Conservation (phyloP, 2,797 vertebrate species). For the Galaxias olidus region DNA sequence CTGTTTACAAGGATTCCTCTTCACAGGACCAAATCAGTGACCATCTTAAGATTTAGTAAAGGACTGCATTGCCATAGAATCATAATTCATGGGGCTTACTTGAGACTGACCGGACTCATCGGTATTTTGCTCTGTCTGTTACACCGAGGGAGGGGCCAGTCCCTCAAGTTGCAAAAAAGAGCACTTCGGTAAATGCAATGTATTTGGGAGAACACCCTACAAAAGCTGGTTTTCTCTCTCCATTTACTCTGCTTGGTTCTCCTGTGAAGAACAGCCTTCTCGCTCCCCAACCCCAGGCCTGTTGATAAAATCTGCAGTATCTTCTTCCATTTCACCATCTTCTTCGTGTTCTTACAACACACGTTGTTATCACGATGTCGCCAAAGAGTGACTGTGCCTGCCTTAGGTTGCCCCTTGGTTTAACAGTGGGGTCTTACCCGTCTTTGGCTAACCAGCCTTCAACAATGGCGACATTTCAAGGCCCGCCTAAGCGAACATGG, state of each 20-base stretch:
- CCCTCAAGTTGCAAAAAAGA: background rate
- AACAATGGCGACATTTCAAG: conserved; percentile 71
- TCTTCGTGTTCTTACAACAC: conserved; percentile 26
- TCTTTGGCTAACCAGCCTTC: conserved; percentile 96
- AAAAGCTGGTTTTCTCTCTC: background rate
- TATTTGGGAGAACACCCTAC: background rate
- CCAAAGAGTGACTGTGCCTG: conserved; percentile 91
- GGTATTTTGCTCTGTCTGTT: background rate
- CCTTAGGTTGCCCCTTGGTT: conserved; percentile 92
- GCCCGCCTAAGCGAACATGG: conserved; percentile 23
- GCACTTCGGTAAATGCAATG: background rate
- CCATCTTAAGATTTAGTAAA: background rate
- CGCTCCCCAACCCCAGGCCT: conserved; percentile 9
- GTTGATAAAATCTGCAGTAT: background rate
- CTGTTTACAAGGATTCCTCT: too few species aligned
- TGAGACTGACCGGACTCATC: too few species aligned
- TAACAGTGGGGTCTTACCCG: conserved; percentile 93
- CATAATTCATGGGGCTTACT: too few species aligned
- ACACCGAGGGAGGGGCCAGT: too few species aligned
- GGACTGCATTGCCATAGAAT: background rate
- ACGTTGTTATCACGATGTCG: conserved; percentile 4
- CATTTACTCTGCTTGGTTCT: conserved; percentile 9
- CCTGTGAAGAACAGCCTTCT: background rate
- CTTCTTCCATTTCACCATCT: conserved; percentile 35
- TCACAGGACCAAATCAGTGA: background rate